Percentiles rank a stretch among this genome's conserved stretches.
phyloP scores from a whole-genome alignment of 2,888 invertebrate species.

The Synergus laeviventris region DNA sequence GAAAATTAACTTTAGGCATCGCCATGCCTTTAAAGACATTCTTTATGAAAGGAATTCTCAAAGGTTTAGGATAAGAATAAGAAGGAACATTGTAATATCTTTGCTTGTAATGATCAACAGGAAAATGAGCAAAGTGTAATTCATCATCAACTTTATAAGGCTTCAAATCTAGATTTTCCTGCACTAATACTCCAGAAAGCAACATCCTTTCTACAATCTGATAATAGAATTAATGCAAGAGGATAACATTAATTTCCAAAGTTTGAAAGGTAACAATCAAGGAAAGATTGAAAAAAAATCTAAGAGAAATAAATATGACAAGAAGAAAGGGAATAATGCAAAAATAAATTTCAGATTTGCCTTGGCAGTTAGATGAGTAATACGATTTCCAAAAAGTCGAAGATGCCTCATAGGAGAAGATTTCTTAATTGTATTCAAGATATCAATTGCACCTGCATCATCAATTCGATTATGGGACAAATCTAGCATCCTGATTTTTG shows the following conservation, averaged over 20 bases:
- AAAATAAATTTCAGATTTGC: conserved; percentile 56
- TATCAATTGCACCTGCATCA: conserved; percentile 77
- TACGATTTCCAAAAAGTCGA: conserved; percentile 75
- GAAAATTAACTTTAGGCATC: conserved; percentile 44
- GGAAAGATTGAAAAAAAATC: too few relatives aligned
- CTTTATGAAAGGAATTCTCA: conserved; percentile 40
- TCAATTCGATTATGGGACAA: conserved; percentile 79
- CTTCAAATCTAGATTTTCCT: conserved; percentile 75
- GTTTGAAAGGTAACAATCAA: background rate
- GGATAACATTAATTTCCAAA: background rate
- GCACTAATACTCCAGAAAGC: conserved; percentile 71
- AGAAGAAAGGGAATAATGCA: background rate
- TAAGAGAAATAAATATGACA: too few relatives aligned
- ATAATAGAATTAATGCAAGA: conserved; percentile 35
- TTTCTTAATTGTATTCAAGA: conserved; percentile 80
- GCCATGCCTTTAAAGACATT: conserved; percentile 41
- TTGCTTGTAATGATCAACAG: conserved; percentile 77
- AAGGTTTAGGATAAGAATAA: conserved; percentile 65
- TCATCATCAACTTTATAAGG: conserved; percentile 74
- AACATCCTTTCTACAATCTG: conserved; percentile 75
- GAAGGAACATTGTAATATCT: conserved; percentile 79
- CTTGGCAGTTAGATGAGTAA: conserved; percentile 68
- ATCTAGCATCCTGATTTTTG: conserved; percentile 79
- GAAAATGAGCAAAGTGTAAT: conserved; percentile 74
- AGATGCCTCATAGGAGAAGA: conserved; percentile 74